Evolutionary conservation across 2,113 vertebrate species (phyloP).

Genomic region (Psettodes erumei): DNA sequence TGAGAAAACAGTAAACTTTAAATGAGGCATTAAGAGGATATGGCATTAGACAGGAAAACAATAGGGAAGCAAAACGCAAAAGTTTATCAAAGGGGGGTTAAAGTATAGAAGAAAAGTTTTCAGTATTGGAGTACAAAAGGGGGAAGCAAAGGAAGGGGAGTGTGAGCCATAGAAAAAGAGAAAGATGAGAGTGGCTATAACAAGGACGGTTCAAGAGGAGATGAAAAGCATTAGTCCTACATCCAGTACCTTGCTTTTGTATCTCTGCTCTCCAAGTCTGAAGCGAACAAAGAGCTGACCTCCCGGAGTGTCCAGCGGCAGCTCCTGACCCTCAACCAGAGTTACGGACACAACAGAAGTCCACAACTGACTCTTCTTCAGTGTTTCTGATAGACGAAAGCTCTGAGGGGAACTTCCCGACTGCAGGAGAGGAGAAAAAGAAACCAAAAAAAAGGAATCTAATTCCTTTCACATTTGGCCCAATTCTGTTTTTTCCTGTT

Average conservation of each 20-base stretch:
- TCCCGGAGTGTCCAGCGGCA: conserved; percentile 80
- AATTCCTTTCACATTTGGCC: not conserved
- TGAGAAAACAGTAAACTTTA: not conserved
- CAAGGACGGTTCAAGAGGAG: not conserved
- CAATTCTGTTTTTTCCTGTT: not conserved
- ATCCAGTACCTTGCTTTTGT: conserved; percentile 91
- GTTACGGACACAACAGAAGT: conserved; percentile 88
- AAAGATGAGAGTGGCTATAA: not conserved
- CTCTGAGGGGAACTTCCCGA: conserved; percentile 29
- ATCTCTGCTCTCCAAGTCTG: conserved; percentile 91
- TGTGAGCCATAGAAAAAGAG: not conserved
- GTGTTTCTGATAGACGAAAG: conserved; percentile 76
- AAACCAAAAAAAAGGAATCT: not conserved
- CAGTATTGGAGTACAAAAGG: not conserved
- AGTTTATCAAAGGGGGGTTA: not conserved
- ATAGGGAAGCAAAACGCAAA: not conserved
- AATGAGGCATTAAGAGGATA: not conserved
- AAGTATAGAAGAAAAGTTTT: not conserved
- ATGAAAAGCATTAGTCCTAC: not conserved
- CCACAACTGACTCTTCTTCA: conserved; percentile 93
- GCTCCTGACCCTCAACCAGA: conserved; percentile 88
- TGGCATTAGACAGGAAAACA: not conserved
- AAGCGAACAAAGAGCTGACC: conserved; percentile 90
- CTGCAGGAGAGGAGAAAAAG: conserved; percentile 45
- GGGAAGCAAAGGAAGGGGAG: not conserved